Conservation (phyloP, 2,888 invertebrate species). For the Cantharis rustica region DNA sequence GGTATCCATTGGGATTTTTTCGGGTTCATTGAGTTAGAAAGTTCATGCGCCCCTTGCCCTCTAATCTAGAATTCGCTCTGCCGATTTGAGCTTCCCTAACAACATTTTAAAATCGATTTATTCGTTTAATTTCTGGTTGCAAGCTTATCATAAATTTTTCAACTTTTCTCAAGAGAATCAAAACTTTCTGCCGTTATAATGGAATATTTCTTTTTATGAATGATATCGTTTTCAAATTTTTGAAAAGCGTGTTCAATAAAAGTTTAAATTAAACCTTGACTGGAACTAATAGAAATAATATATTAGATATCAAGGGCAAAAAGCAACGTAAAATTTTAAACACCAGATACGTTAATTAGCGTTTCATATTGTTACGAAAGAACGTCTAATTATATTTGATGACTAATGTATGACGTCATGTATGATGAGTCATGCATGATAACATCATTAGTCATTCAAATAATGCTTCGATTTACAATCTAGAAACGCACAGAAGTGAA, state of each 20-base stretch:
- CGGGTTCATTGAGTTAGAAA: background rate
- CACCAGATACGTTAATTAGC: too few species aligned
- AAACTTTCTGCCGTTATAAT: background rate
- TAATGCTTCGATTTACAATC: too few species aligned
- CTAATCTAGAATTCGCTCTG: background rate
- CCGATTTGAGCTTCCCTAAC: background rate
- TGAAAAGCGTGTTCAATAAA: too few species aligned
- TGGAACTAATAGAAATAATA: too few species aligned
- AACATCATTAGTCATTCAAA: too few species aligned
- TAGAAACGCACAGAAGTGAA: too few species aligned
- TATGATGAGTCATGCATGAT: too few species aligned
- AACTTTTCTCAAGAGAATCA: background rate
- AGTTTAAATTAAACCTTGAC: background rate
- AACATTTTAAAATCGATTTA: background rate
- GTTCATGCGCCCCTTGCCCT: background rate
- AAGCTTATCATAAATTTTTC: background rate
- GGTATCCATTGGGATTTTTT: background rate
- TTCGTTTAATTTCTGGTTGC: background rate
- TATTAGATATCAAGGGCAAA: too few species aligned
- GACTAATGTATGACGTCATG: too few species aligned
- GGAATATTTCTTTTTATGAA: background rate
- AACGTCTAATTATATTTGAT: too few species aligned
- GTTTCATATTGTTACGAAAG: too few species aligned
- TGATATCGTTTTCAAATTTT: background rate
- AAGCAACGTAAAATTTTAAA: too few species aligned